Conservation (phyloP, 1,140 invertebrate species). For the Lasioglossum albipes region DNA sequence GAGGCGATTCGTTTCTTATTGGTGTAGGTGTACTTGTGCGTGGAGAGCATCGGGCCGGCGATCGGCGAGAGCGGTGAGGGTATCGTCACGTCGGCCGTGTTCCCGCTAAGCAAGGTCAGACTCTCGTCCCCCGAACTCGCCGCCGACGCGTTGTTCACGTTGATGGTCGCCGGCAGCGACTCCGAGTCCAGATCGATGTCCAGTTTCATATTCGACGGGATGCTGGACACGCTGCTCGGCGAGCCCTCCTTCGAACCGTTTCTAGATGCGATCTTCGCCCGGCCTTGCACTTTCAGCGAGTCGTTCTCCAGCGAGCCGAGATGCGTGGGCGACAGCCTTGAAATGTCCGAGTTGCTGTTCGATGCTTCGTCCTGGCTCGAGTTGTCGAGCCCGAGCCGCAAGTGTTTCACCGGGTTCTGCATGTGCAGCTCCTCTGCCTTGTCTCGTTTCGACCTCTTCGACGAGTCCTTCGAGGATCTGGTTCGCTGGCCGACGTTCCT, state of each 20-base stretch:
- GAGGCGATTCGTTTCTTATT: slow-evolving; percentile 74
- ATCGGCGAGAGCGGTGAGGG: slow-evolving; percentile 76
- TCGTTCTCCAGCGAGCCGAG: slow-evolving; percentile 63
- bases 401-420: slow-evolving; percentile 65
- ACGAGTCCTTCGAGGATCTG: slow-evolving; percentile 64
- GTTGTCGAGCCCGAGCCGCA: slow-evolving; percentile 71
- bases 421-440: slow-evolving; percentile 60
- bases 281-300: slow-evolving; percentile 61
- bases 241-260: slow-evolving; percentile 75
- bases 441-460: slow-evolving; percentile 66
- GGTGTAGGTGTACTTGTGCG: slow-evolving; percentile 77
- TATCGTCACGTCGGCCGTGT: slow-evolving; percentile 74
- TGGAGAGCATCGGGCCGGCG: slow-evolving; percentile 75
- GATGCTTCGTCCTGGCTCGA: slow-evolving; percentile 75
- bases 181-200: slow-evolving; percentile 74
- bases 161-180: slow-evolving; percentile 65
- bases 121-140: slow-evolving; percentile 75
- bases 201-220: slow-evolving; percentile 72
- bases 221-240: slow-evolving; percentile 70
- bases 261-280: slow-evolving; percentile 64
- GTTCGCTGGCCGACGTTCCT: slow-evolving; percentile 69
- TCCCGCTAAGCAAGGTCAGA: slow-evolving; percentile 70
- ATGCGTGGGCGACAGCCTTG: slow-evolving; percentile 70
- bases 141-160: slow-evolving; percentile 70
- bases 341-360: slow-evolving; percentile 74